phyloP scores from a whole-genome alignment of 2,113 vertebrate genomes.

The Vulpes vulpes region DNA sequence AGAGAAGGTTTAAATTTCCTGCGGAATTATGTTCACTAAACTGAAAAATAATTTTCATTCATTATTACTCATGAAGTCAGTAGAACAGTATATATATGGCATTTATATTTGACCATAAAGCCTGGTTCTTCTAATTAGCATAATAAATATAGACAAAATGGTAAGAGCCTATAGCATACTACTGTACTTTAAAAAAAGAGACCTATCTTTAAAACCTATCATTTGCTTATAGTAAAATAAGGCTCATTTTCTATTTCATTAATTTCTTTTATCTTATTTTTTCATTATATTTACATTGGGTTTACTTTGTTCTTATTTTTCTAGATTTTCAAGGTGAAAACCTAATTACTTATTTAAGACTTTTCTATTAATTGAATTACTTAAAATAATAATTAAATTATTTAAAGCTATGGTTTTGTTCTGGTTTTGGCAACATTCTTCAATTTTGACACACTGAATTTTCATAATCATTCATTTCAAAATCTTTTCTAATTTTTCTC shows the following conservation, averaged over 20 bases:
- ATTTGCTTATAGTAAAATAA: conserved; percentile 54
- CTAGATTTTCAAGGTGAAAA: conserved; percentile 31
- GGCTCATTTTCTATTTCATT: conserved; percentile 21
- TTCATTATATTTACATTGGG: conserved; percentile 50
- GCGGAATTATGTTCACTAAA: conserved; percentile 80
- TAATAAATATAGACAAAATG: not conserved
- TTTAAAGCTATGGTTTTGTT: conserved; percentile 35
- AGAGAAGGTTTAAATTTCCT: conserved; percentile 82
- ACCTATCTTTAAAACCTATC: conserved; percentile 33
- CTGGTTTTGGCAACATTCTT: not conserved
- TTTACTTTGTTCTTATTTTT: conserved; percentile 26
- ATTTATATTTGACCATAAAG: conserved; percentile 25
- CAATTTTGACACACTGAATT: conserved; percentile 31
- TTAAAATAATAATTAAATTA: conserved; percentile 50
- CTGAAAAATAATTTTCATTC: conserved; percentile 83
- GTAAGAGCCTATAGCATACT: conserved; percentile 20
- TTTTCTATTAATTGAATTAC: conserved; percentile 30
- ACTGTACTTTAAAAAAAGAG: conserved; percentile 38
- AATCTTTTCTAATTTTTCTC: conserved; percentile 1
- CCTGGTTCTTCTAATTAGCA: conserved; percentile 29
- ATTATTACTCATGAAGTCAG: conserved; percentile 73
- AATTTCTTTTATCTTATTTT: not conserved
- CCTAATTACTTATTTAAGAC: not conserved
- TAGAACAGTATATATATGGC: conserved; percentile 5
- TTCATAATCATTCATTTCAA: conserved; percentile 20